Conservation (phyloP, 2,888 invertebrate genomes). For the Clusia tigrina region DNA sequence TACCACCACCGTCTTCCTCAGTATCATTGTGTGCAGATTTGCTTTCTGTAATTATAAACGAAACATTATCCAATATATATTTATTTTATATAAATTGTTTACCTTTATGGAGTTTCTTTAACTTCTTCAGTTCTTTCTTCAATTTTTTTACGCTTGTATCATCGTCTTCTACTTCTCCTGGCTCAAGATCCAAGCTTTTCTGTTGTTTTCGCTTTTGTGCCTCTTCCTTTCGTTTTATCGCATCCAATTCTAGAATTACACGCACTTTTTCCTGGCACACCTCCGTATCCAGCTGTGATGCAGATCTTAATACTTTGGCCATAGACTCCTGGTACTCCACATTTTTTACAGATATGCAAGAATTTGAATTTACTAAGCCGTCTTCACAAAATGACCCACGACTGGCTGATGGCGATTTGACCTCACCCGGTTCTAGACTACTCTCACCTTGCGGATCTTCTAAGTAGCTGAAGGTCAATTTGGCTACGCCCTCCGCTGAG, state of each 20-base stretch:
- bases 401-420: constrained; percentile 52
- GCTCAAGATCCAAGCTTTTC: constrained; percentile 5
- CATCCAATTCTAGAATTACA: constrained; percentile 49
- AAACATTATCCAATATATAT: no score
- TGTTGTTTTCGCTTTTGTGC: constrained; percentile 35
- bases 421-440: constrained; percentile 59
- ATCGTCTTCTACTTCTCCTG: constrained; percentile 32
- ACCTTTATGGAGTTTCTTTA: constrained; percentile 39
- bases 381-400: constrained; percentile 14
- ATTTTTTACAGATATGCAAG: not conserved
- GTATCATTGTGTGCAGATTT: no score
- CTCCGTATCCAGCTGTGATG: constrained; percentile 45
- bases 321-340: constrained; percentile 12
- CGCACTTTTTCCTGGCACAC: constrained; percentile 47
- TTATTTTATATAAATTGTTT: no score
- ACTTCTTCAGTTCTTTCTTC: constrained; percentile 38
- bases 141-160: constrained; percentile 37
- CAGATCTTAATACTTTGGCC: constrained; percentile 36
- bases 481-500: constrained; percentile 42
- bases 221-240: constrained; percentile 47
- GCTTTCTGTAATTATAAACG: no score
- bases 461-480: constrained; percentile 42
- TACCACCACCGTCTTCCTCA: no score
- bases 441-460: constrained; percentile 56
- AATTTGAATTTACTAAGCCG: constrained; percentile 3